A percentile compares a stretch with the other conserved stretches of the same genome.
Evolutionary conservation across 2,888 invertebrate species (phyloP).

Genomic region (Tetranychus piercei): DNA sequence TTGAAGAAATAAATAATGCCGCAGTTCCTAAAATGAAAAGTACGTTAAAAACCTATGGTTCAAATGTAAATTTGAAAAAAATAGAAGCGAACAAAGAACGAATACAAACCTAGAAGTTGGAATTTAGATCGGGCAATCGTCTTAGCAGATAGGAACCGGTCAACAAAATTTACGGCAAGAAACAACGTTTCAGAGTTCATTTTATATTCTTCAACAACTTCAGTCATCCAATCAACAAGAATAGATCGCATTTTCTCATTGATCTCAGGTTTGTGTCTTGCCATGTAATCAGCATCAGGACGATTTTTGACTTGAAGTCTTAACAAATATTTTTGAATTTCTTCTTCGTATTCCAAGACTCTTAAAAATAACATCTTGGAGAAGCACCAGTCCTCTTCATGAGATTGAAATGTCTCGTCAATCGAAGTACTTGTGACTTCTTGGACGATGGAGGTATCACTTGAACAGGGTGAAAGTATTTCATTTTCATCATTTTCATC

Average conservation of each 20-base stretch:
- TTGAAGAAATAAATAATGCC: conserved; percentile 87
- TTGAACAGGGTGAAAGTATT: background rate
- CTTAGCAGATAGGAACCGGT: conserved; percentile 83
- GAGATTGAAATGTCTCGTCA: background rate
- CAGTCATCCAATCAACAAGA: conserved; percentile 89
- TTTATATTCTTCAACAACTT: conserved; percentile 85
- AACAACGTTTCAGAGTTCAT: conserved; percentile 79
- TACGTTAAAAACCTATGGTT: too few species aligned
- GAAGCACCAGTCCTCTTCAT: conserved; percentile 6
- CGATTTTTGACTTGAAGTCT: conserved; percentile 54
- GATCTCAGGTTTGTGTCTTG: conserved; percentile 68
- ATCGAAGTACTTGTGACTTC: background rate
- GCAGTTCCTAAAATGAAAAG: conserved; percentile 42
- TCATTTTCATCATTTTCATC: background rate
- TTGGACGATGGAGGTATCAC: background rate
- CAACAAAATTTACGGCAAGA: conserved; percentile 78
- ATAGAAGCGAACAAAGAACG: too few species aligned
- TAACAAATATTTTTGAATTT: conserved; percentile 63
- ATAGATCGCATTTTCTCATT: conserved; percentile 78
- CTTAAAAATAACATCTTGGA: background rate
- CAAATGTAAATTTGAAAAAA: background rate
- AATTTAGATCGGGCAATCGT: conserved; percentile 76
- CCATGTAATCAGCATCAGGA: conserved; percentile 69
- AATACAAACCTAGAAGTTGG: conserved; percentile 66
- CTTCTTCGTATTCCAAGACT: conserved; percentile 49